These are phyloP conservation scores for Dicrostonyx torquatus DNA, from an alignment of 2,797 vertebrate species.

Conservation along the genomic window DNA sequence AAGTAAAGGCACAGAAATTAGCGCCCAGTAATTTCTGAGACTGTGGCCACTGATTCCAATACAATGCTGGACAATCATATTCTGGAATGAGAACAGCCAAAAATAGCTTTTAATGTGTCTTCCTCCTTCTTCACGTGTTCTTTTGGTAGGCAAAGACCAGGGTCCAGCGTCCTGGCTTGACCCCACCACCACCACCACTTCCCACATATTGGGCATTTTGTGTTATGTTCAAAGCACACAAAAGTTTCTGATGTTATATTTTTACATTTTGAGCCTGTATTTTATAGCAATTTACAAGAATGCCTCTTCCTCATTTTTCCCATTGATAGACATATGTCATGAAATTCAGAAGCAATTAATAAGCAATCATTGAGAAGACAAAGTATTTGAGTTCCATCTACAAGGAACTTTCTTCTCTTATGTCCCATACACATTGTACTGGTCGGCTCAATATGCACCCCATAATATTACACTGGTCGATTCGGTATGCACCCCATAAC, in stretches of 20 bases:
- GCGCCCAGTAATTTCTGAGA: constrained; percentile 21
- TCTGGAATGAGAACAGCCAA: neutral
- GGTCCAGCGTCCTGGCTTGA: neutral
- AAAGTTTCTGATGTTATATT: neutral
- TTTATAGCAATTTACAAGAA: constrained; percentile 25
- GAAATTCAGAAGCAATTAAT: constrained; percentile 35
- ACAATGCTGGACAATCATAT: neutral
- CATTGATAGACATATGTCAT: constrained; percentile 40
- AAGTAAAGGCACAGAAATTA: constrained; percentile 43
- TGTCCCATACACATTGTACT: neutral
- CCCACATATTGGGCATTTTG: neutral
- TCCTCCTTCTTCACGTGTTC: neutral
- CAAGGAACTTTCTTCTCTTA: neutral
- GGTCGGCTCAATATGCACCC: too few relatives aligned
- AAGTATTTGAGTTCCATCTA: neutral
- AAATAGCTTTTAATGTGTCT: neutral
- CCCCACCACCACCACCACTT: neutral
- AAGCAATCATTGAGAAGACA: neutral
- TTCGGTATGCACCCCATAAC: neutral
- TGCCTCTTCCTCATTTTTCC: neutral
- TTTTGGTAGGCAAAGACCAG: too few relatives aligned
- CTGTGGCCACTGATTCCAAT: neutral
- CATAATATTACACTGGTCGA: too few relatives aligned
- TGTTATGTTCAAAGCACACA: neutral
- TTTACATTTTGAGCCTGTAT: neutral